These are phyloP conservation scores for Dinoponera quadriceps DNA, from an alignment of 1,140 invertebrate genomes.

Conservation along the genomic window DNA sequence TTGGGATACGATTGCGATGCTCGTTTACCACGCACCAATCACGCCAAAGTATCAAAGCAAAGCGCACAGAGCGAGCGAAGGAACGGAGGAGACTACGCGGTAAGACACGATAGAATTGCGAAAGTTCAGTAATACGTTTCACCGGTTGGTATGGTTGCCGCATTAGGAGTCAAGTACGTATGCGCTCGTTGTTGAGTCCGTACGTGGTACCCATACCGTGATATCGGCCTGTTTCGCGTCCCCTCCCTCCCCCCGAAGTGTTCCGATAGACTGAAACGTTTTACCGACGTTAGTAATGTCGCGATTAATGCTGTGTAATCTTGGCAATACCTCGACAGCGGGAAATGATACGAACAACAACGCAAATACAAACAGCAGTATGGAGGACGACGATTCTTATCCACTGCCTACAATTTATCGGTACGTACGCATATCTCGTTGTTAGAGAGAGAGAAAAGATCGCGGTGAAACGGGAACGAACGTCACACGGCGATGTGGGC, in stretches of 20 bases:
- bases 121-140: slow-evolving; percentile 7
- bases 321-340: slow-evolving; percentile 84
- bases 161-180: slow-evolving; percentile 6
- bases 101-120: slow-evolving; percentile 6
- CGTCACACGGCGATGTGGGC: not conserved
- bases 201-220: slow-evolving; percentile 4
- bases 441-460: not conserved
- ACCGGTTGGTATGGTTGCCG: slow-evolving; percentile 10
- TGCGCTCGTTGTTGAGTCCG: slow-evolving; percentile 11
- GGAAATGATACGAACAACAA: slow-evolving; percentile 89
- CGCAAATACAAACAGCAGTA: slow-evolving; percentile 90
- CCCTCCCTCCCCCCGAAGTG: not conserved
- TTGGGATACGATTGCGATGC: slow-evolving; percentile 29
- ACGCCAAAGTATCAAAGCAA: not conserved
- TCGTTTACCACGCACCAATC: slow-evolving; percentile 1
- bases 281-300: slow-evolving; percentile 76
- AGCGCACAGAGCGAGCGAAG: not conserved
- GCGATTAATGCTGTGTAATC: slow-evolving; percentile 84
- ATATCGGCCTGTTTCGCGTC: slow-evolving; percentile 10
- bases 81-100: not conserved
- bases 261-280: slow-evolving; percentile 29
- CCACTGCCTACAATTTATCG: slow-evolving; percentile 93
- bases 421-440: slow-evolving; percentile 83
- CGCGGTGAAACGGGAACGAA: not conserved
- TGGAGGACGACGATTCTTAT: slow-evolving; percentile 90